Evolutionary conservation across 1,140 invertebrate species (phyloP).

Genomic region (Ephestia elutella): DNA sequence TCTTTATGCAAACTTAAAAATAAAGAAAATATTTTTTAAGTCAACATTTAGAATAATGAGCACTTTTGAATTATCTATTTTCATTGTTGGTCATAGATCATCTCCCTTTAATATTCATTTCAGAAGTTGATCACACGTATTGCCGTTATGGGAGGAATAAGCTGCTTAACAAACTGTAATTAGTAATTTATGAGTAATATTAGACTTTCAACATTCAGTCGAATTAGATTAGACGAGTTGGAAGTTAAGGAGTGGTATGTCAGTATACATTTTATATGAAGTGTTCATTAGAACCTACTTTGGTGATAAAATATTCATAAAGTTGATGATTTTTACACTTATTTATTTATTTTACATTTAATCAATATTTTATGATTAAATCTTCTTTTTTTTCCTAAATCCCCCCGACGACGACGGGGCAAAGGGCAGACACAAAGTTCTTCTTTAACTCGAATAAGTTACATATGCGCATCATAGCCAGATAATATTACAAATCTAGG

Average conservation of each 20-base stretch:
- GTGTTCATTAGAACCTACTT: background rate
- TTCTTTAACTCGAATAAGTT: no score
- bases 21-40: no score
- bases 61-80: no score
- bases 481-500: background rate
- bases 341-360: no score
- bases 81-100: background rate
- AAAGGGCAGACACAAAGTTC: no score
- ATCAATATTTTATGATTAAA: no score
- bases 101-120: slow-evolving; percentile 41
- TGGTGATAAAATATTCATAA: background rate
- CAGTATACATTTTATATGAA: background rate
- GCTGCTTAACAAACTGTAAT: slow-evolving; percentile 38
- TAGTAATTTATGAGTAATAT: slow-evolving; percentile 14
- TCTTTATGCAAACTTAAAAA: no score
- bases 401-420: no score
- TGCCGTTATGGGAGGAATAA: slow-evolving; percentile 29
- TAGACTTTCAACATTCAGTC: slow-evolving; percentile 7
- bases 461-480: no score
- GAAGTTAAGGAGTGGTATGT: background rate
- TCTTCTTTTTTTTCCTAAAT: no score
- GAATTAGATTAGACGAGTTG: background rate
- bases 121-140: slow-evolving; percentile 28
- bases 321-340: no score
- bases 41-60: no score